Percentiles rank a stretch among this genome's conserved stretches.
Conservation (phyloP, 1,140 invertebrate species). For the Drosophila pachea region DNA sequence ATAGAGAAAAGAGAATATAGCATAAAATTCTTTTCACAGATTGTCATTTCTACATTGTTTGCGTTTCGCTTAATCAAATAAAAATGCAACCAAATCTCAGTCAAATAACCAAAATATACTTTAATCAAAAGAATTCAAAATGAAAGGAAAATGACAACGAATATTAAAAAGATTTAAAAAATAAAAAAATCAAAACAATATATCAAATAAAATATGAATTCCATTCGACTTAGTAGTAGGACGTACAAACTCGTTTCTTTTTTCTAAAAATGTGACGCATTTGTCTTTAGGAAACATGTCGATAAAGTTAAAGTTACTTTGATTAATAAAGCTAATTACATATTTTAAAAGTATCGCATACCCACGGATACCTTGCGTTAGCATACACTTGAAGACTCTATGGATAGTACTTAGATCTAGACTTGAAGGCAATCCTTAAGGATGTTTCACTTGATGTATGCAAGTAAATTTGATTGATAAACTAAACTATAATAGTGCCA, state of each 20-base stretch:
- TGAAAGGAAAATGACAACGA: constrained; percentile 48
- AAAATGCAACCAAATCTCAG: constrained; percentile 46
- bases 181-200: too few species aligned
- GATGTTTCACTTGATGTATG: not conserved
- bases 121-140: constrained; percentile 61
- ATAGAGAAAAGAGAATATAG: constrained; percentile 39
- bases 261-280: constrained; percentile 5
- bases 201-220: constrained; percentile 24
- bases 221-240: constrained; percentile 34
- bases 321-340: constrained; percentile 14
- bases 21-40: constrained; percentile 58
- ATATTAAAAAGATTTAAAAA: constrained; percentile 36
- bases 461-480: constrained; percentile 20
- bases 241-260: constrained; percentile 17
- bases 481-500: too few species aligned
- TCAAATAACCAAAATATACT: constrained; percentile 62
- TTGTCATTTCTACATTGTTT: constrained; percentile 66
- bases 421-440: constrained; percentile 63
- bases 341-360: constrained; percentile 39
- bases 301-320: constrained; percentile 49
- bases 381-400: constrained; percentile 62
- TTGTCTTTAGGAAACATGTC: constrained; percentile 75
- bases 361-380: constrained; percentile 56
- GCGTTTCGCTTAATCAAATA: constrained; percentile 43
- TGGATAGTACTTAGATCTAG: constrained; percentile 70